Base-by-base conservation (phyloP, 1,140 invertebrate species). In the Sinonovacula constricta region DNA sequence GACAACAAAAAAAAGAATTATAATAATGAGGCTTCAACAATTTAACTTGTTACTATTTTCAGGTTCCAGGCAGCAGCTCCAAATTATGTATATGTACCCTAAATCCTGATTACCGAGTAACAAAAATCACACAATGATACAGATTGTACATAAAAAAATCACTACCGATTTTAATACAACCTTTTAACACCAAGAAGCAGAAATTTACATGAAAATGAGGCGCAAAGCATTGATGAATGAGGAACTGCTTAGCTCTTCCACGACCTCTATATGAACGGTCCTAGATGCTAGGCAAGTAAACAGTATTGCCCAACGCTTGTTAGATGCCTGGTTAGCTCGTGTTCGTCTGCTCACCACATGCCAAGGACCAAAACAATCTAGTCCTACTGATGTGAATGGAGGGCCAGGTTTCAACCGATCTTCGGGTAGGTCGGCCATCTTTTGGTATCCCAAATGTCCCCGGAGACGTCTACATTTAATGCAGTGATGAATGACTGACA, bases 391-490 rank as follows among this genome's bases (percentile, higher is more conserved):
- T 10, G 14, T 33, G 24, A 69, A 69, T 28, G 67, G 67, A 31
- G 67, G 7, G 36, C 3, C 33, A 10, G 3, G 67, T 14, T 33
- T 28, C 3, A 69, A 14, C 33, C 67, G 30, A n/a, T 69, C 67
- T 18, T 24, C 3, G 39, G 67, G 53, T 56, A 84, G 67, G 22
- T 78, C 72, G 14, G 84, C 62, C 82, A 85, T 85, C 45, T 67
- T 81, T 53, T 79, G 79, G 34, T 5, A 30, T 51, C 30, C 26
- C 28, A 51, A 39, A 15, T 39, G 24, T 54, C 57, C 75, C 36
- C 78, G 60, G 12, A 81, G 56, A 53, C 62, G 62, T 51, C 66
- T 70, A 60, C 82, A 83, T 0, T 53, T 71, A 10, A 83, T 53
- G 63, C 80, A 83, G 33, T 81, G 65, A 45, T 67, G 36, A 24